Percentiles rank a stretch among this genome's conserved stretches.
Evolutionary conservation across 2,113 vertebrate genomes (phyloP).

Genomic region (Hydropotes inermis): DNA sequence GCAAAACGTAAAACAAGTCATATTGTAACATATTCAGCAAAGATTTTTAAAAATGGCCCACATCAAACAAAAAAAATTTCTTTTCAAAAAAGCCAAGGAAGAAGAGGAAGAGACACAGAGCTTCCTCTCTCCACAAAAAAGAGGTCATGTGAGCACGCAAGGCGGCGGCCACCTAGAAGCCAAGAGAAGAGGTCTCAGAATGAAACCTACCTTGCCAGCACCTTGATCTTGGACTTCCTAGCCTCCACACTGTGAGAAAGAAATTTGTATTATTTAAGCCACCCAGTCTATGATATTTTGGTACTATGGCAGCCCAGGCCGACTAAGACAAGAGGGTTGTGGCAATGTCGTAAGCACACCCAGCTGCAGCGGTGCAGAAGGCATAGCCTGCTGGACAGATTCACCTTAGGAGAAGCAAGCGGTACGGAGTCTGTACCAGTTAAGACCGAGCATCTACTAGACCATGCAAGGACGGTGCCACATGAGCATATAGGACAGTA

Average conservation of each 20-base stretch:
- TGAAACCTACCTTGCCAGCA: neutral
- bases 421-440: neutral
- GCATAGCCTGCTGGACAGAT: fast-evolving
- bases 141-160: neutral
- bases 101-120: neutral
- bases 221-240: neutral
- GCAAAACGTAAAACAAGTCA: neutral
- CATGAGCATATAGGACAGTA: neutral
- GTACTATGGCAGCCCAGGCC: neutral
- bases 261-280: neutral
- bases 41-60: neutral
- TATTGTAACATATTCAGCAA: neutral
- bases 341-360: neutral
- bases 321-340: neutral
- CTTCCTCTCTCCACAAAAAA: neutral
- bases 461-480: neutral
- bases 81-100: neutral
- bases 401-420: neutral
- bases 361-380: neutral
- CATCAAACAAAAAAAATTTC: neutral
- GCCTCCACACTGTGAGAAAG: neutral
- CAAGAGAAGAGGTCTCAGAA: neutral
- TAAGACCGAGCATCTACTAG: neutral
- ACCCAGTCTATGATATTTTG: neutral
- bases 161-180: neutral